Base-by-base conservation (phyloP, 2,797 vertebrate genomes). In the Rhinichthys osculus region DNA sequence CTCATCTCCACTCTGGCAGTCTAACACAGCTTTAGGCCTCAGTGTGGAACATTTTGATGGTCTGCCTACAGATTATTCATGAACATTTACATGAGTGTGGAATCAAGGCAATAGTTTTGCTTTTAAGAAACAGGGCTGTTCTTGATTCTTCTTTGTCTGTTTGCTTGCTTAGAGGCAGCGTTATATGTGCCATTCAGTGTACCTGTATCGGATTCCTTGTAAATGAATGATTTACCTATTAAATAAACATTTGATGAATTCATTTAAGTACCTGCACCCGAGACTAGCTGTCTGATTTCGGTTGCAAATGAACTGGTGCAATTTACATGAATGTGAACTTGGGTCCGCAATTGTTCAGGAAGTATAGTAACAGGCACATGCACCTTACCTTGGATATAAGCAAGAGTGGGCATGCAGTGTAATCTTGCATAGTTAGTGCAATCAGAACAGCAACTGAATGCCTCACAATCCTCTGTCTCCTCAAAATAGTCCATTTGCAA, bases 11-110 rank as follows among this genome's bases (percentile, higher is more conserved):
- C 73, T 54, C 40, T 78, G 47, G 52, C 76, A 71, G 50, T 72
- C 64, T 79, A 52, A 52, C 35, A 70, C 40, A 74, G 67, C 70
- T 69, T 52, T 44, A 70, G 40, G 30, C 38, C 3, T 78, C 66
- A 71, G 35, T 77, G 71, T 72, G 66, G 81, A 84, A 84, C 57
- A 47, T 50, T 62, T 35, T 88, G 42, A 84, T 52, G 66, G 83
- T 88, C 83, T 81, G 69, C 47, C 81, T 67, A 78, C 64, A 84
- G 8, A 42, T 84, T 74, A 72, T 81, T 81, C 52, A 82, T 71
- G 70, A 62, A 79, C 35, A 74, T 88, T 88, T 88, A 86, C 59
- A 79, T 38, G 47, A 35, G 27, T 67, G 14, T 76, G 30, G 30
- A 47, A 47, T 74, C 76, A 85, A 42, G 35, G 78, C 70, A 74